phyloP scores from a whole-genome alignment of 2,797 vertebrate species.

The Esox masquinongy region DNA sequence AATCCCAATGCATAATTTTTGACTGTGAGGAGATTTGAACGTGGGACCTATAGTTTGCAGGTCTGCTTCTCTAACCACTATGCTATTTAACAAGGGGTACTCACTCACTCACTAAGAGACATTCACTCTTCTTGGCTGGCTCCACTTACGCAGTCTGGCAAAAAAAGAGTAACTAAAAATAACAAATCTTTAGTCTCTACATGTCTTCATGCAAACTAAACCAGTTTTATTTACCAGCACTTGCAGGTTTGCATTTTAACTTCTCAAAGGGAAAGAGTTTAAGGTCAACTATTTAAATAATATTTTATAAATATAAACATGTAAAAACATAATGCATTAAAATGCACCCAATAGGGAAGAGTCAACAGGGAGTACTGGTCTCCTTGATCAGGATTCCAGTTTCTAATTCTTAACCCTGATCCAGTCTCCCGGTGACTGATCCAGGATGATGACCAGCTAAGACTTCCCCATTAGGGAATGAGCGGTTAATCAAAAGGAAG shows the following conservation, averaged over 20 bases:
- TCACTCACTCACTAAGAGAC: no score
- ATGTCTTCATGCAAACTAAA: neutral
- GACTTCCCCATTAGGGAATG: neutral
- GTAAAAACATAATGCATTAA: neutral
- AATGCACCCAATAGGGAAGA: neutral
- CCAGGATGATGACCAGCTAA: constrained; percentile 15
- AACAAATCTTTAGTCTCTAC: neutral
- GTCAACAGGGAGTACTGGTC: neutral
- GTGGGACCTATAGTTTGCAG: no score
- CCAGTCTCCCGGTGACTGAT: constrained; percentile 17
- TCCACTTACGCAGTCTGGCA: no score
- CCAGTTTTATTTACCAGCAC: neutral
- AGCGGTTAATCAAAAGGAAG: constrained; percentile 6
- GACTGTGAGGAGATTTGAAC: no score
- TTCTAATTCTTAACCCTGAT: constrained; percentile 8
- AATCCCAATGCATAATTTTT: no score
- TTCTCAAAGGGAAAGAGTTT: neutral
- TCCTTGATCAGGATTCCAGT: neutral
- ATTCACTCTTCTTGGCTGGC: no score
- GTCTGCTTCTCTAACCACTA: no score
- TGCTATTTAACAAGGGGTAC: no score
- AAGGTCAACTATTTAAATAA: neutral
- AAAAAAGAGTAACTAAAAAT: neutral
- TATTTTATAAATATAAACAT: no score
- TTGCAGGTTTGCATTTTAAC: neutral